Percentiles rank a stretch among this genome's conserved stretches.
These are phyloP conservation scores for Euleptes europaea DNA, from an alignment of 2,113 vertebrate genomes.

Conservation along the genomic window DNA sequence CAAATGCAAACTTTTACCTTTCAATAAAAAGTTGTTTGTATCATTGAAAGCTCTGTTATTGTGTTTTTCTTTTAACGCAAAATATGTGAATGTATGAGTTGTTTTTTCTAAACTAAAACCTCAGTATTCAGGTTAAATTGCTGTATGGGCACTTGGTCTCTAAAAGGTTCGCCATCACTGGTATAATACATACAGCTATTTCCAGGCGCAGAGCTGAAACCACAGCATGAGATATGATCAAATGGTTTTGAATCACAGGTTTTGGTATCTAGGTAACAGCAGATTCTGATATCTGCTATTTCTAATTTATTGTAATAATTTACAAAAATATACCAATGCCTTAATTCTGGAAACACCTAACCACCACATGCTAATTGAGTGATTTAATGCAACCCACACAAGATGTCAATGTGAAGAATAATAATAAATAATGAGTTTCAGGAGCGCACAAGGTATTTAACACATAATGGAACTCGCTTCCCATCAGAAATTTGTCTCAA, in stretches of 20 bases:
- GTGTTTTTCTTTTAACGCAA: too few relatives aligned
- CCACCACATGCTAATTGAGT: conserved; percentile 21
- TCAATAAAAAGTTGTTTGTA: too few relatives aligned
- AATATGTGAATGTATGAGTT: too few relatives aligned
- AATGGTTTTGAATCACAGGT: conserved; percentile 38
- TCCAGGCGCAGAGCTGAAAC: conserved; percentile 35
- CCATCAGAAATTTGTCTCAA: conserved; percentile 8
- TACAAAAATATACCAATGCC: conserved; percentile 36
- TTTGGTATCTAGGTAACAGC: conserved; percentile 49
- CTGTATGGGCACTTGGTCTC: too few relatives aligned
- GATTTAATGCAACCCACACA: conserved; percentile 31
- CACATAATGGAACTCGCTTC: background rate
- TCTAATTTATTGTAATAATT: conserved; percentile 46
- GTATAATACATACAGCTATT: background rate
- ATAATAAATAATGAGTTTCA: conserved; percentile 4
- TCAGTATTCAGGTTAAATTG: too few relatives aligned
- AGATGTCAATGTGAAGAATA: conserved; percentile 21
- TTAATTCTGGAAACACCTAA: conserved; percentile 15
- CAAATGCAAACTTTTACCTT: too few relatives aligned
- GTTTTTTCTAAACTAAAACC: too few relatives aligned
- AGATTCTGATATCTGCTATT: conserved; percentile 29
- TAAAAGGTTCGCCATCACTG: too few relatives aligned
- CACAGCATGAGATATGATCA: conserved; percentile 35
- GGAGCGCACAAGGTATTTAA: background rate
- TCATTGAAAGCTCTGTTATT: too few relatives aligned